A percentile compares a stretch with the other conserved stretches of the same genome.
Conservation (phyloP, 2,113 vertebrate genomes). For the Albula goreensis region DNA sequence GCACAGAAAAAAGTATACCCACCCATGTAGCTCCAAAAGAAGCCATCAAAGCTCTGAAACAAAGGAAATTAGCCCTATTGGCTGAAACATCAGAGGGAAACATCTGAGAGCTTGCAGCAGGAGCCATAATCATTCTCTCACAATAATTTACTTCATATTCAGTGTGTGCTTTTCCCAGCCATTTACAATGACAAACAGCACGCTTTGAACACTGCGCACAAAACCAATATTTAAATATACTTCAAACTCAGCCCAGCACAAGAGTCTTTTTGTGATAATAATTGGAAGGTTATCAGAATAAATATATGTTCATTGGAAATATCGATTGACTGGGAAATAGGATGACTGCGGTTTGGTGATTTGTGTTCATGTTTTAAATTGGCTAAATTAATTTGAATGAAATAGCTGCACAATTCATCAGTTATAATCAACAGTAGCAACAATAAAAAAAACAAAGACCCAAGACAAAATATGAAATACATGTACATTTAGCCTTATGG, state of each 20-base stretch:
- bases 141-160: slow-evolving; percentile 43
- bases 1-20: neutral
- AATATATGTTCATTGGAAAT: neutral
- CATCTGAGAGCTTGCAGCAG: slow-evolving; percentile 36
- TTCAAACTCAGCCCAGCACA: neutral
- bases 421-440: neutral
- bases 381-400: neutral
- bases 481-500: neutral
- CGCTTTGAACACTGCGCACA: slow-evolving; percentile 41
- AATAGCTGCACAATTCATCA: neutral
- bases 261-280: neutral
- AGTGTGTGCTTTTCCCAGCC: slow-evolving; percentile 14
- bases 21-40: neutral
- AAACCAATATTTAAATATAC: slow-evolving; percentile 23
- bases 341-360: neutral
- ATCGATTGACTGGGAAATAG: slow-evolving; percentile 25
- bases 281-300: neutral
- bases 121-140: slow-evolving; percentile 44
- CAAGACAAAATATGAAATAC: neutral
- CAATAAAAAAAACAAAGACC: neutral
- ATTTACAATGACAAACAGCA: slow-evolving; percentile 40
- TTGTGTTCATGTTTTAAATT: slow-evolving; percentile 5
- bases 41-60: neutral
- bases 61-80: neutral
- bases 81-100: slow-evolving; percentile 31